These are phyloP conservation scores for Mimumesa dahlbomi DNA, from an alignment of 2,888 invertebrate species.

Conservation along the genomic window DNA sequence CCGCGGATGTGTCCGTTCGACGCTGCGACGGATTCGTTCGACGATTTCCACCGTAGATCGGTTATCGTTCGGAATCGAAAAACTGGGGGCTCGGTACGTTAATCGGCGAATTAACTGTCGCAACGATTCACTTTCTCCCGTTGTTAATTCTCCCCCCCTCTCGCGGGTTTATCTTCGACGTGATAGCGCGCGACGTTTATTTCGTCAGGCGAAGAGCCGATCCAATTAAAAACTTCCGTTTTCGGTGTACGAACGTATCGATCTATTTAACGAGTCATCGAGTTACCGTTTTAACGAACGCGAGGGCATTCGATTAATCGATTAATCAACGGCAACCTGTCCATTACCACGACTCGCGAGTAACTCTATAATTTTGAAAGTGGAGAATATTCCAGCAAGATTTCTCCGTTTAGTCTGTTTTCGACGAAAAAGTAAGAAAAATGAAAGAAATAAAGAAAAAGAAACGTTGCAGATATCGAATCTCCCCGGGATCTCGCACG, in stretches of 20 bases:
- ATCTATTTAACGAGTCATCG: not conserved
- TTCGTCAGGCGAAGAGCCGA: too few relatives aligned
- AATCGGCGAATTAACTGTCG: not conserved
- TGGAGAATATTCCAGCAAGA: too few relatives aligned
- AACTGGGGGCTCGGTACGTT: not conserved
- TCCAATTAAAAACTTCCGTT: too few relatives aligned
- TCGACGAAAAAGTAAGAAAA: too few relatives aligned
- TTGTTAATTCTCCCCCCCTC: not conserved
- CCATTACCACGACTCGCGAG: not conserved
- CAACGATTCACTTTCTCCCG: not conserved
- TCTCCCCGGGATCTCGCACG: too few relatives aligned
- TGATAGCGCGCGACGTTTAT: too few relatives aligned
- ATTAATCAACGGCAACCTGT: not conserved
- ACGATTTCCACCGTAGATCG: too few relatives aligned
- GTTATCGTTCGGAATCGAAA: not conserved
- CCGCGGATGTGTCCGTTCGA: not conserved
- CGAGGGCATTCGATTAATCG: not conserved
- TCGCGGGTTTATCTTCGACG: too few relatives aligned
- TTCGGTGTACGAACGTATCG: too few relatives aligned
- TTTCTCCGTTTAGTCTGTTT: too few relatives aligned
- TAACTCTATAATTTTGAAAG: not conserved
- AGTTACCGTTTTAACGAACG: constrained; percentile 4
- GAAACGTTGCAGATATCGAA: too few relatives aligned
- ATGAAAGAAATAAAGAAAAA: too few relatives aligned
- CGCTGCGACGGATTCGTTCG: not conserved